phyloP scores from a whole-genome alignment of 2,113 vertebrate genomes.

The Cyprinodon tularosa region DNA sequence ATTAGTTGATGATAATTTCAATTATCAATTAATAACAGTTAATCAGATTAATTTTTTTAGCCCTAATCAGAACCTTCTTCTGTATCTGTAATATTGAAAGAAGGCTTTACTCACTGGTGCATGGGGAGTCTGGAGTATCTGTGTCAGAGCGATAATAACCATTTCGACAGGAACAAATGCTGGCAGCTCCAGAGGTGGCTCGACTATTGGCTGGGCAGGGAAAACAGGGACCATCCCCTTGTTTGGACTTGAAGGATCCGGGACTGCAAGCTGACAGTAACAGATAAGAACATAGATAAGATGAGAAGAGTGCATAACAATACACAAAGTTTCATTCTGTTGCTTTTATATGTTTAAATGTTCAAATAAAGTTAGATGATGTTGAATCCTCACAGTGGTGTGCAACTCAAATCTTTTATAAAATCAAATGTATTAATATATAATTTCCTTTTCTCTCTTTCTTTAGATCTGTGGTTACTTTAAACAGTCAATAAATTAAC shows the following conservation, averaged over 20 bases:
- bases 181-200: constrained; percentile 86
- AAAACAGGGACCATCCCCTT: constrained; percentile 88
- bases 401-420: no score
- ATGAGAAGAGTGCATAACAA: constrained; percentile 9
- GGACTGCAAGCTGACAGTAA: constrained; percentile 85
- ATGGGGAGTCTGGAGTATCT: constrained; percentile 87
- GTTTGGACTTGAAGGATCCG: constrained; percentile 93
- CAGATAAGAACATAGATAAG: constrained; percentile 4
- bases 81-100: neutral
- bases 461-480: no score
- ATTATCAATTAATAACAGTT: no score
- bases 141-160: constrained; percentile 92
- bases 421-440: no score
- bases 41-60: no score
- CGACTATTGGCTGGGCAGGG: constrained; percentile 93
- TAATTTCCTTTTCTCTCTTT: no score
- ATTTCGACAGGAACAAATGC: constrained; percentile 87
- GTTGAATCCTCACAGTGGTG: no score
- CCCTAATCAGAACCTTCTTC: neutral
- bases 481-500: no score
- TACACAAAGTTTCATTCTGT: neutral
- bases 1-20: no score
- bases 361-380: no score
- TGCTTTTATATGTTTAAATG: neutral
- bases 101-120: constrained; percentile 88